Base-by-base conservation (phyloP, 2,797 vertebrate species). In the Dryobates pubescens region DNA sequence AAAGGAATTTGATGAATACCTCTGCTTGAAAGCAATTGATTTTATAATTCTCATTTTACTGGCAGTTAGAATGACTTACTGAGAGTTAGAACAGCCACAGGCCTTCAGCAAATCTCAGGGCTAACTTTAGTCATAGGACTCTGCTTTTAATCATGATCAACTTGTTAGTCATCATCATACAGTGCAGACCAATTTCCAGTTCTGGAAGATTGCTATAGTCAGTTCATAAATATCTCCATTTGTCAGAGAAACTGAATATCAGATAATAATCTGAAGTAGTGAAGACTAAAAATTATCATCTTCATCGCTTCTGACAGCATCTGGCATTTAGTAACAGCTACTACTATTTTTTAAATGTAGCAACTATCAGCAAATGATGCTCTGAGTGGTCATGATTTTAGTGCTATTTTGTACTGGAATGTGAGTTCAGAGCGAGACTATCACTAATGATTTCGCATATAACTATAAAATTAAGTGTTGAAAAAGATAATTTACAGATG, bases 91-190 rank as follows among this genome's bases (percentile, higher is more conserved):
- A 81, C 63, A 71, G 70, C 47, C 70, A 56, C 76, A 95, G 53
- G 20, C 43, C 70, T 53, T 75, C 67, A 72, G 76, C 69, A 88
- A 88, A 93, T 57, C 91, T 88, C 36, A 67, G n/a, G 57, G 85
- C 61, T 95, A 92, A 92, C 94, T 93, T 94, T 86, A 89, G 68
- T 86, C 90, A 88, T 77, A 86, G 64, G 57, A 91, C 65, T 96
- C 96, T 96, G 96, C 74, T 94, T 95, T 95, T 94, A 91, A 96
- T 96, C 94, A 96, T 82, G 85, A 93, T 94, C 96, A 91, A 95
- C 86, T 93, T 94, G 89, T 94, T 96, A 94, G 95, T 96, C 94
- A 95, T 86, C 89, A 86, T 89, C 82, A 79, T 95, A 57, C 8
- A 94, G 74, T 34, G 77, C 91, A 95, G 94, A 86, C 82, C 77